A percentile compares a stretch with the other conserved stretches of the same genome.
Conservation (phyloP, 2,888 invertebrate species). For the Bimastos eiseni region DNA sequence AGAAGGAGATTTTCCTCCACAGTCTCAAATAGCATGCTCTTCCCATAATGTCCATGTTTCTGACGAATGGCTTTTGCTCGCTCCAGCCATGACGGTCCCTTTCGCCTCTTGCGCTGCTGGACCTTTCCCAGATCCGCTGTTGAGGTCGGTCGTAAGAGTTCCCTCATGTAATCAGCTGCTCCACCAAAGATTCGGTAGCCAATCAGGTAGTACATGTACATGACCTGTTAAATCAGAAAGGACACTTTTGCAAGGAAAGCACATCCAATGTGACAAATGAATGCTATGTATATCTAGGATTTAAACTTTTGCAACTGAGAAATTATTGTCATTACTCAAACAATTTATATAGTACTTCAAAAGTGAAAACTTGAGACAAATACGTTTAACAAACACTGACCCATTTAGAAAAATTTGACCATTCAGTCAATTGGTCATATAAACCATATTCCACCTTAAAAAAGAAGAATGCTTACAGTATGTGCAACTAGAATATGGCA, state of each 20-base stretch:
- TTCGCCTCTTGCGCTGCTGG: constrained; percentile 39
- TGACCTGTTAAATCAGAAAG: constrained; percentile 70
- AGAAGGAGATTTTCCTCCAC: constrained; percentile 19
- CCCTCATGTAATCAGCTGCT: constrained; percentile 18
- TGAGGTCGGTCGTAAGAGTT: constrained; percentile 40
- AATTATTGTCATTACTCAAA: background rate
- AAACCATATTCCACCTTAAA: background rate
- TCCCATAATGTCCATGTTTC: constrained; percentile 17
- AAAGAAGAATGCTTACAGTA: background rate
- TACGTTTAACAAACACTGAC: background rate
- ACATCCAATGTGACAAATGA: background rate
- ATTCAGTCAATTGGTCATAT: background rate
- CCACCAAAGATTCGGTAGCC: constrained; percentile 90
- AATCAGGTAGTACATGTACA: constrained; percentile 99
- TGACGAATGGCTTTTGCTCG: background rate
- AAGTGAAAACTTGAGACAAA: background rate
- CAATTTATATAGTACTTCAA: background rate
- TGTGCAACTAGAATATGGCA: background rate
- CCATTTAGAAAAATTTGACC: background rate
- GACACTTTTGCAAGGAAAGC: background rate
- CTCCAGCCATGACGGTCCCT: constrained; percentile 42
- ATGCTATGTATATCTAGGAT: background rate
- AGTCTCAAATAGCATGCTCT: constrained; percentile 15
- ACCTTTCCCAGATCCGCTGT: constrained; percentile 28
- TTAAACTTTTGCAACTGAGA: too few species aligned